Base-by-base conservation (phyloP, 1,140 invertebrate species). In the Oedothorax gibbosus region DNA sequence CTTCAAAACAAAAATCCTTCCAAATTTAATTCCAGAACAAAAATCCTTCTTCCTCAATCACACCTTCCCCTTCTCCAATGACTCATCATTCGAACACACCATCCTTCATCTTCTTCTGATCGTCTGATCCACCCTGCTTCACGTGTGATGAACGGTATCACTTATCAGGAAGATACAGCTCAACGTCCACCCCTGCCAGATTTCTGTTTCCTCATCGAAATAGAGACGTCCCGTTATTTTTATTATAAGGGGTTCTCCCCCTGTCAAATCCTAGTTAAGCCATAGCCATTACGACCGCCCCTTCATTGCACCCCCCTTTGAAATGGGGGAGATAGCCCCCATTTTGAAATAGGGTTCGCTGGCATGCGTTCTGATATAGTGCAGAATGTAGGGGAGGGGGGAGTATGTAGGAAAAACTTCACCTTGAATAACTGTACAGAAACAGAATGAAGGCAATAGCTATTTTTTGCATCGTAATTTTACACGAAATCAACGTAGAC, bases 171-270 rank as follows among this genome's bases (percentile, higher is more conserved):
- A 71, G 54, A 71, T 53, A 51, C 51, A 49, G 54, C 50, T 51
- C 21, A 49, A 71, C 69, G 69, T 53, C 51, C 69, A 53, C 69
- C 69, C 50, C 69, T 15, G 10, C 68, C 68, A 71, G 35, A 49
- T 8, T 56, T n/a, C 54, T 21, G 18, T 57, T 56, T 21, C 62
- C 57, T 51, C 65, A 15, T 18, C 65, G n/a, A 81, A 81, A 81
- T 81, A 81, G 69, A 81, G 78, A 81, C 71, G 60, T 81, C 69
- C 66, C 78, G 51, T 71, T 71, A 81, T 81, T 81, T 81, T 81
- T 81, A 81, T 81, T 81, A 81, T 81, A 81, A 81, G 78, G 78
- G 78, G 69, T 81, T 69, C 60, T 69, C 78, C 65, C 78, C 50
- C n/a, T 60, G 56, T 60, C 66, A 68, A 81, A 81, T 81, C 78